phyloP scores from a whole-genome alignment of 2,113 vertebrate species.

The Corvus moneduloides region DNA sequence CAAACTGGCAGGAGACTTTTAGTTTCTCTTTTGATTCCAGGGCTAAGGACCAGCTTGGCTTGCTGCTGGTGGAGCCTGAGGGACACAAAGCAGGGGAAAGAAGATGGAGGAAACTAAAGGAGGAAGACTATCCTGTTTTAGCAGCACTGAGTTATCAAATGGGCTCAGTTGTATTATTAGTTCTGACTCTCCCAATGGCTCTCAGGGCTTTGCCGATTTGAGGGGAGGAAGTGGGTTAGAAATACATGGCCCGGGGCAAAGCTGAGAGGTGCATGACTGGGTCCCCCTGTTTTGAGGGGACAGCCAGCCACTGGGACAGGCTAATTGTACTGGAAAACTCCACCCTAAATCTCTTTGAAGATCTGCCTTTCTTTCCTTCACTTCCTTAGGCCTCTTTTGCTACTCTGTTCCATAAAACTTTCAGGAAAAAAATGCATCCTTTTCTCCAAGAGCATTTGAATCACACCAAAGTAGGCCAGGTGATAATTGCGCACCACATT shows the following conservation, averaged over 20 bases:
- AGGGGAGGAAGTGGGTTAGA: not conserved
- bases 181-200: not conserved
- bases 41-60: not conserved
- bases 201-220: not conserved
- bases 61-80: not conserved
- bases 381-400: not conserved
- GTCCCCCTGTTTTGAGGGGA: not conserved
- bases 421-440: not conserved
- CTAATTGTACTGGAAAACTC: not conserved
- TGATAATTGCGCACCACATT: conserved; percentile 12
- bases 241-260: not conserved
- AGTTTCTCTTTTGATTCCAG: not conserved
- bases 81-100: not conserved
- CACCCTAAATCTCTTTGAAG: not conserved
- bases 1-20: not conserved
- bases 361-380: not conserved
- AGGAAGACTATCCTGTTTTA: not conserved
- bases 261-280: not conserved
- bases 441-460: conserved; percentile 23
- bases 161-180: not conserved
- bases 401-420: not conserved
- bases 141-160: not conserved
- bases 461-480: conserved; percentile 41
- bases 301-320: not conserved
- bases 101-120: not conserved